Evolutionary conservation across 2,888 invertebrate species (phyloP), one percentile per base, ranked within the genome.

Genomic region (Nomada flava): DNA sequence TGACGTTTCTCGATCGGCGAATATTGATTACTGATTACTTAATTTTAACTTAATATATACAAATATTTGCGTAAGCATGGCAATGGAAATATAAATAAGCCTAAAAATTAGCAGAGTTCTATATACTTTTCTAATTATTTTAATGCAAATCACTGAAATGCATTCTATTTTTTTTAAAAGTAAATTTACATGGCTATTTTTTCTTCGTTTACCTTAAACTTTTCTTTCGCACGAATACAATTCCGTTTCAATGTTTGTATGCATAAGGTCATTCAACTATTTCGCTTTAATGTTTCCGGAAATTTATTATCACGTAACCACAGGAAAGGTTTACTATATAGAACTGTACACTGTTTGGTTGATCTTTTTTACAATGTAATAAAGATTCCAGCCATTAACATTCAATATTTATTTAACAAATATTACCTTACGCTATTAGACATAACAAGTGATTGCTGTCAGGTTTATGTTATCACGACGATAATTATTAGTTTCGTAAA

Each of bases 351-450:
- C 26, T 23, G 44, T 69, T 52, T 55, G 72, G 69, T 79, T 79
- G 53, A 71, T 71, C 73, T 72, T 52, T 55, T 76, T 86, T 62
- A 77, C 65, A 77, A 79, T 82, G 73, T 50, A 65, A 86, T 84
- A 87, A 76, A 87, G 79, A 80, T 85, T 62, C 83, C 64, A 83
- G 86, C 73, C 70, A 76, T 84, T 81, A 87, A 87, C 86, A 87
- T 87, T 86, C 75, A 84, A 87, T 86, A 87, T 82, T 84, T 79
- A 82, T 86, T 85, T 82, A 85, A 83, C 68, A 85, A 86, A 82
- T 82, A 76, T 83, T 67, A 76, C 59, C 71, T 86, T 87, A 87
- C 73, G 57, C 73, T 84, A 86, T 72, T 82, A 78, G 68, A 60
- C 83, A 76, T 82, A 87, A 87, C 81, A 87, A 86, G 71, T 82